Evolutionary conservation across 2,888 invertebrate species (phyloP).

Genomic region (Serrognathus titanus): DNA sequence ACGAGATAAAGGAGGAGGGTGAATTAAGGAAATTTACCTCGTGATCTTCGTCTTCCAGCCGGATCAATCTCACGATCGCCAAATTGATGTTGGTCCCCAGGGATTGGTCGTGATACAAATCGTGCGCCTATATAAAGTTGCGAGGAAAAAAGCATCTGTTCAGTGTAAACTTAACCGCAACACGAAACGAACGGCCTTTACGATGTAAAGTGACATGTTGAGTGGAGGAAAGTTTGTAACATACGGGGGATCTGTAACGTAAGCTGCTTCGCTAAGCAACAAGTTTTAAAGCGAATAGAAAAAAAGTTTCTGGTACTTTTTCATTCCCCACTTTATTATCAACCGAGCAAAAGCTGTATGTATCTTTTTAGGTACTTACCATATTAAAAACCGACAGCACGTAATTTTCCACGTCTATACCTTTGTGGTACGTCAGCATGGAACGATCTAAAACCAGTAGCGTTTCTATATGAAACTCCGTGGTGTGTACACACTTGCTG

Average conservation of each 20-base stretch:
- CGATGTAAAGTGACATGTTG: too few relatives aligned
- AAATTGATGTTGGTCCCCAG: constrained; percentile 55
- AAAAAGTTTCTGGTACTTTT: too few relatives aligned
- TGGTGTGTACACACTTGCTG: constrained; percentile 1
- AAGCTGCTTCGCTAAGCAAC: too few relatives aligned
- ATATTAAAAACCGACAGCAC: constrained; percentile 57
- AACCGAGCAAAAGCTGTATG: background rate
- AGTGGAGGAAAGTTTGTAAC: too few relatives aligned
- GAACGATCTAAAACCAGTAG: constrained; percentile 54
- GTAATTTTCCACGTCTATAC: constrained; percentile 55
- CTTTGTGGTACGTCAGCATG: constrained; percentile 52
- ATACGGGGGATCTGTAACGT: too few relatives aligned
- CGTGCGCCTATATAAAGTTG: constrained; percentile 36
- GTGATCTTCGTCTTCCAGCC: constrained; percentile 49
- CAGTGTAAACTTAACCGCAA: too few relatives aligned
- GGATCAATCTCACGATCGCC: constrained; percentile 53
- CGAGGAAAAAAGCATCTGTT: background rate
- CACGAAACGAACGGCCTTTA: too few relatives aligned
- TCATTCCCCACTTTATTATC: too few relatives aligned
- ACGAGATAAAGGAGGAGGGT: constrained; percentile 14
- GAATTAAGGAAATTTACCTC: constrained; percentile 40
- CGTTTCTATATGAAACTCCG: constrained; percentile 49
- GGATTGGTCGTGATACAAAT: constrained; percentile 40
- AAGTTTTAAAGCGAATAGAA: too few relatives aligned
- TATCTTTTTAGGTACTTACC: constrained; percentile 40